Conservation (phyloP, 2,113 vertebrate genomes). For the Brienomyrus longianalis region DNA sequence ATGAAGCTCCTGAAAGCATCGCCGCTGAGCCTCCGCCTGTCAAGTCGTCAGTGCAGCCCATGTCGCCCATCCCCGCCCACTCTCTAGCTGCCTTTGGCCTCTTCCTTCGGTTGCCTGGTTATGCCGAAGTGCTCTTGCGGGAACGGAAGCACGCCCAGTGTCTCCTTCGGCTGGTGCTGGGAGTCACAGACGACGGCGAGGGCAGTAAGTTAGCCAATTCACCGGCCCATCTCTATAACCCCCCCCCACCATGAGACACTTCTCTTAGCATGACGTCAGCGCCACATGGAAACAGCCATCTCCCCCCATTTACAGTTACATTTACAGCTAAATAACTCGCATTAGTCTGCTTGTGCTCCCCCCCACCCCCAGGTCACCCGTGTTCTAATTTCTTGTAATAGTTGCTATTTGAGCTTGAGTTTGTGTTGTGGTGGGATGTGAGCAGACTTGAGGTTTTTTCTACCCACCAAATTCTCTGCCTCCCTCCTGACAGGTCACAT, state of each 20-base stretch:
- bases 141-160: slow-evolving; percentile 98
- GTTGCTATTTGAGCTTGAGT: no score
- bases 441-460: neutral
- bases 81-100: slow-evolving; percentile 95
- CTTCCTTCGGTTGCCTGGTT: slow-evolving; percentile 92
- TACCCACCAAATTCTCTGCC: neutral
- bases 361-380: no score
- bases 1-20: slow-evolving; percentile 92
- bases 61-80: slow-evolving; percentile 95
- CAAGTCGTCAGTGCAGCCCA: slow-evolving; percentile 89
- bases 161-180: slow-evolving; percentile 90
- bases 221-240: neutral
- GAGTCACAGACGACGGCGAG: slow-evolving; percentile 96
- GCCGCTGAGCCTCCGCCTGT: slow-evolving; percentile 87
- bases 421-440: neutral
- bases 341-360: no score
- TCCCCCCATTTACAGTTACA: no score
- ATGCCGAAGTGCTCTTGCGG: slow-evolving; percentile 94
- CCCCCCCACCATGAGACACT: neutral
- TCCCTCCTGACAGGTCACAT: slow-evolving; percentile 74
- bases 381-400: no score
- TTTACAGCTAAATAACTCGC: no score
- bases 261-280: neutral
- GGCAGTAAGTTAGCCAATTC: slow-evolving; percentile 79
- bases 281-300: neutral